phyloP scores from a whole-genome alignment of 2,888 invertebrate species.

The Sinopyrophorus schimmeli region DNA sequence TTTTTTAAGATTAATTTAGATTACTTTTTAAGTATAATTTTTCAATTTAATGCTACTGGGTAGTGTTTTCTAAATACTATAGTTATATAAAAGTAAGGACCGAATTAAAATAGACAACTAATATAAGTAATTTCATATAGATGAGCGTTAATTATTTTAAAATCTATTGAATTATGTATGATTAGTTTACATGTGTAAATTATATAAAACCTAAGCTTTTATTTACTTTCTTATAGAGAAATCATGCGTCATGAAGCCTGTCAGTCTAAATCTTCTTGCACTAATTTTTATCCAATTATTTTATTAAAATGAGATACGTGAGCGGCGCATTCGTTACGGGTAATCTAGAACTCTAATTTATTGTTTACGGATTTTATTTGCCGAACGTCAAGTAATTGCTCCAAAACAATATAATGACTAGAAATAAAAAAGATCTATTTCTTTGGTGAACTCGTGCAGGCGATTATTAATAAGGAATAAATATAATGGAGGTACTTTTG shows the following conservation, averaged over 20 bases:
- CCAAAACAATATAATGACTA: slow-evolving; percentile 21
- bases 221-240: slow-evolving; percentile 5
- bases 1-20: too few relatives aligned
- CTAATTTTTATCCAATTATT: slow-evolving; percentile 26
- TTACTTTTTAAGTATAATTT: too few relatives aligned
- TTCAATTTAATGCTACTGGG: too few relatives aligned
- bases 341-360: slow-evolving; percentile 27
- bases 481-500: slow-evolving; percentile 74
- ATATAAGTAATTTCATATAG: too few relatives aligned
- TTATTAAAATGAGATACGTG: slow-evolving; percentile 6
- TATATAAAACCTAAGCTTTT: not conserved
- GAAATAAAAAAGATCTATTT: slow-evolving; percentile 20
- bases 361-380: slow-evolving; percentile 14
- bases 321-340: slow-evolving; percentile 6
- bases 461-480: slow-evolving; percentile 18
- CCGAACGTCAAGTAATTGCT: slow-evolving; percentile 22
- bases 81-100: too few relatives aligned
- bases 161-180: too few relatives aligned
- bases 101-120: too few relatives aligned
- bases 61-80: too few relatives aligned
- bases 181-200: too few relatives aligned
- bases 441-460: slow-evolving; percentile 26
- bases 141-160: slow-evolving; percentile 2
- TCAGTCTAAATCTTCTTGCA: slow-evolving; percentile 12
- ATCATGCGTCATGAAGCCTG: slow-evolving; percentile 10